phyloP scores from a whole-genome alignment of 2,113 vertebrate species.

The Clinocottus analis region DNA sequence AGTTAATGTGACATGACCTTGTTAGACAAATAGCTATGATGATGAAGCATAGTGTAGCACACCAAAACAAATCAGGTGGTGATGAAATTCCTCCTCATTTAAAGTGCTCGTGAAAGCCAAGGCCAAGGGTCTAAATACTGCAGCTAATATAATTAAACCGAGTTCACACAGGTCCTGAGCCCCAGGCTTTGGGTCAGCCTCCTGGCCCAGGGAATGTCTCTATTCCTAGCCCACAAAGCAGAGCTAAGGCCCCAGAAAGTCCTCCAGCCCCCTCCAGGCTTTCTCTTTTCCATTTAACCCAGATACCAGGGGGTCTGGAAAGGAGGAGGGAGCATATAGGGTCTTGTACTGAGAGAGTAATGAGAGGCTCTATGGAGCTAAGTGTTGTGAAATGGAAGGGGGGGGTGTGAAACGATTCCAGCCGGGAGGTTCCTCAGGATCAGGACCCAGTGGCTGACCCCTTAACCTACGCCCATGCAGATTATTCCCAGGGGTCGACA shows the following conservation, averaged over 20 bases:
- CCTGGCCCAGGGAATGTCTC: slow-evolving; percentile 56
- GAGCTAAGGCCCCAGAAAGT: slow-evolving; percentile 30
- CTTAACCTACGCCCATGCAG: slow-evolving; percentile 63
- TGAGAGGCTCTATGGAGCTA: slow-evolving; percentile 60
- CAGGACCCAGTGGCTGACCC: slow-evolving; percentile 70
- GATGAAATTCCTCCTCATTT: slow-evolving; percentile 72
- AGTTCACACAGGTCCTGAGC: slow-evolving; percentile 66
- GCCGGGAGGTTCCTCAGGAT: slow-evolving; percentile 46
- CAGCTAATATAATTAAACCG: slow-evolving; percentile 74
- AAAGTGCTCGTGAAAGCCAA: slow-evolving; percentile 72
- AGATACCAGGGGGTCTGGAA: slow-evolving; percentile 35
- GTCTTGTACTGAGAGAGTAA: slow-evolving; percentile 49
- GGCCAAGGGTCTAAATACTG: slow-evolving; percentile 71
- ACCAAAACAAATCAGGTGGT: slow-evolving; percentile 67
- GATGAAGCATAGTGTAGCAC: slow-evolving; percentile 52
- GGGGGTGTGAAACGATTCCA: slow-evolving; percentile 51
- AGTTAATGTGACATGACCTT: slow-evolving; percentile 64
- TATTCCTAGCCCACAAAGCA: slow-evolving; percentile 53
- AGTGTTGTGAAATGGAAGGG: slow-evolving; percentile 51
- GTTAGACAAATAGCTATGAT: slow-evolving; percentile 72
- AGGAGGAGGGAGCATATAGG: background rate
- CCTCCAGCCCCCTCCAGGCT: slow-evolving; percentile 44
- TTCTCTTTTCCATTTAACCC: slow-evolving; percentile 60
- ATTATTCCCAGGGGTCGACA: slow-evolving; percentile 71
- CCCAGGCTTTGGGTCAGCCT: slow-evolving; percentile 60